These are phyloP conservation scores for Stenichneumon culpator DNA, from an alignment of 2,888 invertebrate species.

Conservation along the genomic window DNA sequence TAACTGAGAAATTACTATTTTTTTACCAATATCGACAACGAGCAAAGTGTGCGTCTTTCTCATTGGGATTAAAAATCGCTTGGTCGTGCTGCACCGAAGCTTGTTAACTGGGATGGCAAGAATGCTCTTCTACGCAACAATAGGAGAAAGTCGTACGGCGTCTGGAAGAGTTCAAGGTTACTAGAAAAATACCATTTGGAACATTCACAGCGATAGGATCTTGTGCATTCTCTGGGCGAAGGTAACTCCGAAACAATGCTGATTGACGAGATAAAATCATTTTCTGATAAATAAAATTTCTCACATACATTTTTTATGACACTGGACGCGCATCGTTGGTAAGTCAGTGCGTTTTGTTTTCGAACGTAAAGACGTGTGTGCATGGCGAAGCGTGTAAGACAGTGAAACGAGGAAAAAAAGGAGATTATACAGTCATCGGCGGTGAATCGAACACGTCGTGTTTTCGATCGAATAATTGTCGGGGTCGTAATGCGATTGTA, in stretches of 20 bases:
- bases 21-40: too few relatives aligned
- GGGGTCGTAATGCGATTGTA: neutral
- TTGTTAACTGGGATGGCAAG: neutral
- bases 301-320: slow-evolving; percentile 26
- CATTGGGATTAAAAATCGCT: neutral
- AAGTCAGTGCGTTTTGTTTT: slow-evolving; percentile 6
- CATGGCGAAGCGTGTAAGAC: neutral
- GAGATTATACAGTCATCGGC: neutral
- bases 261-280: neutral
- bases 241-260: slow-evolving; percentile 14
- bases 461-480: slow-evolving; percentile 11
- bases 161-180: slow-evolving; percentile 54
- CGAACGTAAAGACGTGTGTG: neutral
- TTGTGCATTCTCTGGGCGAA: neutral
- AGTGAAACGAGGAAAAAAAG: neutral
- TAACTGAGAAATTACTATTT: neutral
- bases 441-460: slow-evolving; percentile 2
- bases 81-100: neutral
- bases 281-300: neutral
- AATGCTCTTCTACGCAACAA: slow-evolving; percentile 21
- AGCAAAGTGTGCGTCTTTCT: neutral
- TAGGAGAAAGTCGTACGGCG: slow-evolving; percentile 49
- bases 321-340: slow-evolving; percentile 1
- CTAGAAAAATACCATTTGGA: slow-evolving; percentile 20
- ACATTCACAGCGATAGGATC: neutral